These are phyloP conservation scores for Elachura formosa DNA, from an alignment of 2,113 vertebrate genomes.

Conservation along the genomic window DNA sequence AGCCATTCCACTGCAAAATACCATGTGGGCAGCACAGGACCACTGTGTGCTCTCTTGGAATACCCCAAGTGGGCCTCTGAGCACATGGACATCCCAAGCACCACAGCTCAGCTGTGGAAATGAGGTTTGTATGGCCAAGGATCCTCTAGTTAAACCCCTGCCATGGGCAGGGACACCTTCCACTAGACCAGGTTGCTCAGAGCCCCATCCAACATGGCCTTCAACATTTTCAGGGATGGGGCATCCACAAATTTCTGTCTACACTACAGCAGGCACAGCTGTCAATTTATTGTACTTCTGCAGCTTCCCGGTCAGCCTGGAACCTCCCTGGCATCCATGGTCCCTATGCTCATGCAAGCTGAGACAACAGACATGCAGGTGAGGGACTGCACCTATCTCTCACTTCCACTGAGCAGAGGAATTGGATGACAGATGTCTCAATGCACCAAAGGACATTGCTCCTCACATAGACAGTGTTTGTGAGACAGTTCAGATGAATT, in stretches of 20 bases:
- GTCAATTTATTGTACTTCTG: background rate
- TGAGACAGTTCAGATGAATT: background rate
- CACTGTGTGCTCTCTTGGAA: background rate
- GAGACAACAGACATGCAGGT: background rate
- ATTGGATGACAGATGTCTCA: background rate
- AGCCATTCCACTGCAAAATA: background rate
- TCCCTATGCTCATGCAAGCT: background rate
- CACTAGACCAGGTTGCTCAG: background rate
- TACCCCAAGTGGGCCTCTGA: rapidly evolving
- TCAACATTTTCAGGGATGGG: background rate
- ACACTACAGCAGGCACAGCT: background rate
- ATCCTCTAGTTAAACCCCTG: background rate
- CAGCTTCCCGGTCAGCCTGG: background rate
- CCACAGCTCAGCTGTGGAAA: background rate
- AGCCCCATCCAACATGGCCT: background rate
- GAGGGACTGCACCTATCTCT: background rate
- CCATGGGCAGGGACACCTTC: background rate
- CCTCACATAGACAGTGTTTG: background rate
- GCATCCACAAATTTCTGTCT: background rate
- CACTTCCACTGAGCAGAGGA: background rate
- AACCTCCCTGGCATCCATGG: background rate
- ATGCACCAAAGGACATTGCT: background rate
- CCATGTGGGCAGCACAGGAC: background rate
- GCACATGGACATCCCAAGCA: background rate
- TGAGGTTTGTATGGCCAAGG: background rate